phyloP scores from a whole-genome alignment of 2,888 invertebrate species.

The Sphaerophoria taeniata region DNA sequence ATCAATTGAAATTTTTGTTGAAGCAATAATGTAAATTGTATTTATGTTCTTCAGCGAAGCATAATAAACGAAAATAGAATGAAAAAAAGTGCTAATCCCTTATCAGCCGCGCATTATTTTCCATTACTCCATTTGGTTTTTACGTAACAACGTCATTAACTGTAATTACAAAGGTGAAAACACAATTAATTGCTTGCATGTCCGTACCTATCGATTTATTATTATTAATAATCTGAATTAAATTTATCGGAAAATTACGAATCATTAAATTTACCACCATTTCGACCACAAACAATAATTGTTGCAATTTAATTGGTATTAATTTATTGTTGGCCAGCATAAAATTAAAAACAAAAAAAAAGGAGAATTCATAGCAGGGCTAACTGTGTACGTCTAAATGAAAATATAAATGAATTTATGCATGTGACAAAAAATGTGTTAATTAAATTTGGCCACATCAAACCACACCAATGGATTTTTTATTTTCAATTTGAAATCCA shows the following conservation, averaged over 20 bases:
- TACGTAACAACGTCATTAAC: constrained; percentile 24
- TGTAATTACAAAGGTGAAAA: constrained; percentile 37
- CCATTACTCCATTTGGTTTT: not conserved
- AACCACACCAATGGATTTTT: constrained; percentile 8
- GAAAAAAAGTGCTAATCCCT: constrained; percentile 1
- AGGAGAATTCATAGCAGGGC: not conserved
- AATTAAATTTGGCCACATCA: constrained; percentile 43
- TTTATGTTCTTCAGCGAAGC: not conserved
- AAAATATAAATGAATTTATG: not conserved
- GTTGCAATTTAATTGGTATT: constrained; percentile 50
- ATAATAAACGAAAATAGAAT: not conserved
- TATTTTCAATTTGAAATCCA: constrained; percentile 2
- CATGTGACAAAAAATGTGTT: constrained; percentile 31
- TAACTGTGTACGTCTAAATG: constrained; percentile 23
- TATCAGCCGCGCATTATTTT: constrained; percentile 10
- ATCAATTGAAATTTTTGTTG: too few species aligned
- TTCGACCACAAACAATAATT: constrained; percentile 45
- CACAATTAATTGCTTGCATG: constrained; percentile 29
- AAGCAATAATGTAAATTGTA: not conserved
- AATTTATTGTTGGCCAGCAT: constrained; percentile 21
- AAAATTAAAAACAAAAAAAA: not conserved
- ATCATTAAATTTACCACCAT: constrained; percentile 57
- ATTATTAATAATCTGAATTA: constrained; percentile 46
- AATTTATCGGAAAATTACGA: constrained; percentile 62
- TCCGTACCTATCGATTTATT: constrained; percentile 29